Base-by-base conservation (phyloP, 2,797 vertebrate species). In the Pseudocheirus occidentalis region DNA sequence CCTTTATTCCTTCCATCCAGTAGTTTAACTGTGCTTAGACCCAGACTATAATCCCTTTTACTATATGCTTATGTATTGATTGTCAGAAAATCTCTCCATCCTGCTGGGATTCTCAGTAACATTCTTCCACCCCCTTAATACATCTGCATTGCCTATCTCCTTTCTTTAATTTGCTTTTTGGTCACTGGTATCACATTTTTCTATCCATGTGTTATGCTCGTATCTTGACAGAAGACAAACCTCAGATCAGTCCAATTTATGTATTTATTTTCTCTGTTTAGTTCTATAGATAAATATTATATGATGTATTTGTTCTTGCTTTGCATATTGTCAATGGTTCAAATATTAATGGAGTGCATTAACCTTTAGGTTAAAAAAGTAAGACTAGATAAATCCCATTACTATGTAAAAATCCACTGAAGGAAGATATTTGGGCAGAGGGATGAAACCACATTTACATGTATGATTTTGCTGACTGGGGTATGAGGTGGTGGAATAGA, bases 231-330 rank as follows among this genome's bases (percentile, higher is more conserved):
- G 95, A 97, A 98, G 94, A 97, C 21, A 54, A 91, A 98, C 97
- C 16, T 94, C 94, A 97, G 97, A 97, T 96, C 95, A 98, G 95
- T 97, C 95, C 98, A 99, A 99, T 97, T 99, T 99, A 99, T 99
- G 99, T 52, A 52, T 52, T 99, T 99, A 96, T 98, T 98, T 98
- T 97, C 97, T 98, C 91, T 98, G 97, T 98, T 98, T 97, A 98
- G 98, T 96, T 97, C 95, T 98, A 97, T 97, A 97, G 97, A 98
- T 94, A 98, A 98, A 97, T 98, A 98, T 98, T 98, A 97, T 96
- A 53, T 98, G 92, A 97, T 97, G 98, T 98, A 98, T 98, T 98
- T 98, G 97, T 73, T 97, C 98, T 98, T 96, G 97, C 97, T 97
- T 97, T 98, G 96, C 94, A 55, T 98, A 73, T 98, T 98, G 97